Evolutionary conservation across 1,140 invertebrate genomes (phyloP).

Genomic region (Penaeus chinensis): DNA sequence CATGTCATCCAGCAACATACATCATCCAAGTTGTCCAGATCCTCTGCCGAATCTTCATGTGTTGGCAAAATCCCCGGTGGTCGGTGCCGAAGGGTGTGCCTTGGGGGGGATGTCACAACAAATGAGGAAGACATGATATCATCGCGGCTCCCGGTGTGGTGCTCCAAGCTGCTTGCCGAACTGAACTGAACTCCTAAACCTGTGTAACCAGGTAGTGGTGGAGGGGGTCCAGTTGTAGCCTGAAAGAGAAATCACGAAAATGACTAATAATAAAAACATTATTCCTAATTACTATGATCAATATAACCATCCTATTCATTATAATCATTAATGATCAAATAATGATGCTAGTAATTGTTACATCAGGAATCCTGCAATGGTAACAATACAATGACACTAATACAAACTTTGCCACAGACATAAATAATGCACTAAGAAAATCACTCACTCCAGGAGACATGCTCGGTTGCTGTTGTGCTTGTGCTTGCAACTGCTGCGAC

Average conservation of each 20-base stretch:
- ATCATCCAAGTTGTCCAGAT: slow-evolving; percentile 93
- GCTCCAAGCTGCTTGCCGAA: neutral
- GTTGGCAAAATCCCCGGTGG: slow-evolving; percentile 82
- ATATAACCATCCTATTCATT: too few species aligned
- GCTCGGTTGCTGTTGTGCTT: slow-evolving; percentile 18
- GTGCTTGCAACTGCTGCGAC: slow-evolving; percentile 24
- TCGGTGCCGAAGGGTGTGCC: slow-evolving; percentile 74
- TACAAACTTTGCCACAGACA: too few species aligned
- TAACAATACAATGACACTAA: too few species aligned
- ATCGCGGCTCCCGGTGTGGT: slow-evolving; percentile 65
- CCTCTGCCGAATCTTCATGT: slow-evolving; percentile 83
- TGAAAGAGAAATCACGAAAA: neutral
- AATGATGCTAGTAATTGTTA: too few species aligned
- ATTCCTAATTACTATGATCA: too few species aligned
- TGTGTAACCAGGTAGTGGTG: slow-evolving; percentile 31
- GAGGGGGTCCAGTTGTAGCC: neutral
- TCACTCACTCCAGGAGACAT: slow-evolving; percentile 41
- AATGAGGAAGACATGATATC: slow-evolving; percentile 63
- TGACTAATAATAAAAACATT: too few species aligned
- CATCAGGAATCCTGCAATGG: too few species aligned
- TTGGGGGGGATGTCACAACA: slow-evolving; percentile 60
- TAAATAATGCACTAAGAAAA: neutral
- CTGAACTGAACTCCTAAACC: slow-evolving; percentile 27
- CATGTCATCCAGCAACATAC: slow-evolving; percentile 71
- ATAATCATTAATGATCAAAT: too few species aligned